Conservation (phyloP, 2,888 invertebrate genomes). For the Zaprionus bogoriensis region DNA sequence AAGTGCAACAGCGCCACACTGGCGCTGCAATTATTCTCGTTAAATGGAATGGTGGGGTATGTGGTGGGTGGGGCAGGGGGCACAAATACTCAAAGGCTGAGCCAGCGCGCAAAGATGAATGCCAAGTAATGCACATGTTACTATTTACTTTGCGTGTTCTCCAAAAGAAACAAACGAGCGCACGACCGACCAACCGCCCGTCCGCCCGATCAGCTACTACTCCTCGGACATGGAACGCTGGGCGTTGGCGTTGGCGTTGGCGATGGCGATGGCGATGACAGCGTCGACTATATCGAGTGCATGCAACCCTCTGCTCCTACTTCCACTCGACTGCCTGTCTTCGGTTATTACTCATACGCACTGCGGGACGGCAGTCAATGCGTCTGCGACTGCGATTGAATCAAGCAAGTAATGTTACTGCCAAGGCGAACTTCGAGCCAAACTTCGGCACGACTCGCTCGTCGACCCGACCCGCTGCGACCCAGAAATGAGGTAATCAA, state of each 20-base stretch:
- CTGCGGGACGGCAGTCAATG: constrained; percentile 58
- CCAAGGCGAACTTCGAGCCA: too few species aligned
- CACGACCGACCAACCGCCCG: constrained; percentile 10
- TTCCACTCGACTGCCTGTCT: constrained; percentile 22
- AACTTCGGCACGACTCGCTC: too few species aligned
- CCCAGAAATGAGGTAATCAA: constrained; percentile 65
- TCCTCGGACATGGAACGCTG: constrained; percentile 22
- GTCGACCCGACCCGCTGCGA: background rate
- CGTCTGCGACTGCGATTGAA: constrained; percentile 52
- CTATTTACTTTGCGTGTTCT: constrained; percentile 77
- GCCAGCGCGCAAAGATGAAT: constrained; percentile 69
- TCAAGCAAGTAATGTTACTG: constrained; percentile 52
- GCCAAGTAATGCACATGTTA: constrained; percentile 77
- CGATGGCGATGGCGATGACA: constrained; percentile 51
- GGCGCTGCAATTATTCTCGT: constrained; percentile 78
- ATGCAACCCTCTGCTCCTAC: background rate
- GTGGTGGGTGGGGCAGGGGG: background rate
- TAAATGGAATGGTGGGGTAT: constrained; percentile 67
- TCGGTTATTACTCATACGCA: constrained; percentile 74
- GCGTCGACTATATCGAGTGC: constrained; percentile 33
- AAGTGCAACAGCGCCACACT: constrained; percentile 75
- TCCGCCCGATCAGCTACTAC: background rate
- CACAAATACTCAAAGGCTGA: too few species aligned
- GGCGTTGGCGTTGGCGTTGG: constrained; percentile 53
- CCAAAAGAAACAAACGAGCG: constrained; percentile 67